Base-by-base conservation (phyloP, 1,140 invertebrate species). In the Drosophila paulistorum region DNA sequence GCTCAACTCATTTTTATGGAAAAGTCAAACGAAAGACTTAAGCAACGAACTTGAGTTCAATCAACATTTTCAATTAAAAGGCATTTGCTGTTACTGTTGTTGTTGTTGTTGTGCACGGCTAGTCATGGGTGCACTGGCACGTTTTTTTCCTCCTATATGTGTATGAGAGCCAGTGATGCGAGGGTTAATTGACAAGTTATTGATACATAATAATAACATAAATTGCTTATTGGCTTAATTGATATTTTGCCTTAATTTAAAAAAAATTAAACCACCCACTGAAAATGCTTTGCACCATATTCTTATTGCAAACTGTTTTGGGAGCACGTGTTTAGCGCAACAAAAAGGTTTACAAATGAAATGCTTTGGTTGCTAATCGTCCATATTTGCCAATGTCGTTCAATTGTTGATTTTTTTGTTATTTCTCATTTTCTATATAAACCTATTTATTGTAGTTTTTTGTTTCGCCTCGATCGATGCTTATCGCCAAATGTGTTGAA, bases 51-150 rank as follows among this genome's bases (percentile, higher is more conserved):
- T 90, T 90, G 81, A 73, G 80, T 84, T 89, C 80, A 89, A 89
- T 89, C 84, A 89, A 80, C 84, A 83, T 78, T 87, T 89, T 89
- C 74, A 84, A 89, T 89, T 89, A 89, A 89, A 89, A 87, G 69
- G 83, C 70, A 82, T 71, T 82, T 81, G 68, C 63, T 76, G 74
- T 65, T 77, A 33, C 45, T 62, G 30, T 51, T 17, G 45, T 26
- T 26, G 51, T 65, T 68, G 70, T 54, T 64, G 77, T 59, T 39
- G 39, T 55, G 67, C 74, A 71, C 58, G 57, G 71, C 75, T 71
- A 87, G 77, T 87, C 84, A 83, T 85, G 84, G 74, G 67, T 78
- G 74, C 80, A 78, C 65, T 78, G 74, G 84, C 84, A 89, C 84
- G 84, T 89, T 89, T 87, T 87, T 86, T 65, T 30, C 45, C 17